These are phyloP conservation scores for Gallirallus australis DNA, from an alignment of 2,797 vertebrate species.

Conservation along the genomic window DNA sequence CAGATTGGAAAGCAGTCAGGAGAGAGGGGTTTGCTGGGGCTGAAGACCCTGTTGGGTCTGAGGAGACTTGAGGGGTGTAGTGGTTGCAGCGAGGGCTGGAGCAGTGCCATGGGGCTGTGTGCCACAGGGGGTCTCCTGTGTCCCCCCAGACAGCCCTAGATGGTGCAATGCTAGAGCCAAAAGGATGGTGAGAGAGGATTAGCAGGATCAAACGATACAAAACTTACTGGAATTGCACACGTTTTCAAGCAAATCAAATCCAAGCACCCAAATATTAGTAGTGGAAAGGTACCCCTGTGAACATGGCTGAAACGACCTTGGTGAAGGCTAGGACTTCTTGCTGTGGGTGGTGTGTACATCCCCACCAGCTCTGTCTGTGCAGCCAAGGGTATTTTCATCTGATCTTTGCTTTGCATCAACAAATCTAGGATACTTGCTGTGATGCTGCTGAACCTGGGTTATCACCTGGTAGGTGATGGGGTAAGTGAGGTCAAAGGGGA, in stretches of 20 bases:
- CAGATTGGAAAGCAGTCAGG: background rate
- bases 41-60: background rate
- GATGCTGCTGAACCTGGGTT: background rate
- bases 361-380: accelerated
- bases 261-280: background rate
- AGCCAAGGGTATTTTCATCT: background rate
- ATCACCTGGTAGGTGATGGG: background rate
- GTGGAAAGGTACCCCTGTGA: background rate
- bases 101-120: accelerated
- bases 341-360: background rate
- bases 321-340: background rate
- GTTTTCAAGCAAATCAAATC: background rate
- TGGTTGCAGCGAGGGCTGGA: background rate
- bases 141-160: too few relatives aligned
- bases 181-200: background rate
- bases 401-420: background rate
- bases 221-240: background rate
- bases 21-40: background rate
- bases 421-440: background rate
- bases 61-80: background rate
- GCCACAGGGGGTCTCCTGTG: background rate
- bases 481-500: background rate
- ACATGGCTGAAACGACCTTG: background rate
- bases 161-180: accelerated
- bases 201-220: background rate